Conservation (phyloP, 2,113 vertebrate species). For the Phylloscopus trochilus region DNA sequence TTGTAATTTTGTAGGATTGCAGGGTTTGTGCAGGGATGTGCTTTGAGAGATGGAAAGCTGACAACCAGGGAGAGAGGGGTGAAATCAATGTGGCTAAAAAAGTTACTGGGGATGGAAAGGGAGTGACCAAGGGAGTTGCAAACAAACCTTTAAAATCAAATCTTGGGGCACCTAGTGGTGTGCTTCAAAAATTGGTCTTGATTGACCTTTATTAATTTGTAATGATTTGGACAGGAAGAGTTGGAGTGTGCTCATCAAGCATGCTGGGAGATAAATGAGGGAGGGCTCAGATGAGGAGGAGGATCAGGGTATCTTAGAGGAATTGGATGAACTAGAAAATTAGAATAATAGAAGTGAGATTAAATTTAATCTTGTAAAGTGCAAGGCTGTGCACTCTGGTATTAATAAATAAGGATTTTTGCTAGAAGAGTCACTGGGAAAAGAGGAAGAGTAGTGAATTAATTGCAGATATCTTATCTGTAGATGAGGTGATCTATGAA, state of each 20-base stretch:
- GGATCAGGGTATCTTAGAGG: fast-evolving
- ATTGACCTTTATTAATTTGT: background rate
- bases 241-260: background rate
- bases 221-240: background rate
- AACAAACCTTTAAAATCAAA: background rate
- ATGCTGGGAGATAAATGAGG: background rate
- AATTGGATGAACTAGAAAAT: background rate
- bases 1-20: background rate
- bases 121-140: background rate
- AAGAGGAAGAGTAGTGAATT: background rate
- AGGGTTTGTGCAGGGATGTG: background rate
- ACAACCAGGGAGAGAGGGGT: background rate
- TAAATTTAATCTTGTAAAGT: constrained; percentile 15
- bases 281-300: background rate
- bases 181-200: background rate
- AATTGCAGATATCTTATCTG: background rate
- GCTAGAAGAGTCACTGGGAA: background rate
- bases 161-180: background rate
- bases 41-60: background rate
- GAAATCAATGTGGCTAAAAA: background rate
- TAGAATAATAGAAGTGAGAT: background rate
- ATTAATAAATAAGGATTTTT: constrained; percentile 16
- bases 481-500: background rate
- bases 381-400: background rate
- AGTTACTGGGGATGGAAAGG: background rate